Evolutionary conservation across 2,113 vertebrate genomes (phyloP), one percentile per base, ranked within the genome.

Genomic region (Todiramphus chloris): DNA sequence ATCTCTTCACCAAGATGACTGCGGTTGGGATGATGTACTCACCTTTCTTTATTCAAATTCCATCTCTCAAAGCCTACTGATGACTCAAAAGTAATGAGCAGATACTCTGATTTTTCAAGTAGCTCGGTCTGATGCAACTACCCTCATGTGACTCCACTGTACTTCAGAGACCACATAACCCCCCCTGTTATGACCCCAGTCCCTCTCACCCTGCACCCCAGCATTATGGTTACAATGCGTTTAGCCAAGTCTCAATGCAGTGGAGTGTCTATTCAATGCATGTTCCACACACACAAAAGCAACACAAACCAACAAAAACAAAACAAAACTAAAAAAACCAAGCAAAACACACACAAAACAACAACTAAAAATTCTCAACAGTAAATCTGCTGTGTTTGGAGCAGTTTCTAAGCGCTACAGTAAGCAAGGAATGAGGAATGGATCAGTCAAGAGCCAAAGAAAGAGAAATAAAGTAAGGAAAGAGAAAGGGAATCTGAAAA

Each of bases 141-240:
- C 18, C 28, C 25, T 37, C 27, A 33, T 1, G 1, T 77, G 60
- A 86, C 33, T 55, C 18, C 15, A 8, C 5, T 0, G 1, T 9
- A n/a, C 53, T 28, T 21, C 1, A 2, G 51, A 13, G 58, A 46
- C 73, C 58, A 72, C 1, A 39, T 0, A 66, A 37, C 1, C 30
- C 25, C 25, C n/a, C 41, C 46, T 16, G 19, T 18, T 35, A 7
- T 5, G 30, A 62, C 56, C 55, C 30, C 51, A n/a, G 43, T 25
- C 28, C 58, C 73, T 18, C 63, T 62, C 50, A 39, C 39, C 18
- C 56, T 16, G 53, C 39, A 55, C 27, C 53, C 35, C 79, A 59
- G 50, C 6, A 2, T 9, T 9, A 56, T 0, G 7, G 31, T 51
- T 35, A 5, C 2, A 13, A 31, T 0, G 5, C 1, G 0, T 50